phyloP scores from a whole-genome alignment of 1,140 invertebrate genomes.

The Habropoda laboriosa region DNA sequence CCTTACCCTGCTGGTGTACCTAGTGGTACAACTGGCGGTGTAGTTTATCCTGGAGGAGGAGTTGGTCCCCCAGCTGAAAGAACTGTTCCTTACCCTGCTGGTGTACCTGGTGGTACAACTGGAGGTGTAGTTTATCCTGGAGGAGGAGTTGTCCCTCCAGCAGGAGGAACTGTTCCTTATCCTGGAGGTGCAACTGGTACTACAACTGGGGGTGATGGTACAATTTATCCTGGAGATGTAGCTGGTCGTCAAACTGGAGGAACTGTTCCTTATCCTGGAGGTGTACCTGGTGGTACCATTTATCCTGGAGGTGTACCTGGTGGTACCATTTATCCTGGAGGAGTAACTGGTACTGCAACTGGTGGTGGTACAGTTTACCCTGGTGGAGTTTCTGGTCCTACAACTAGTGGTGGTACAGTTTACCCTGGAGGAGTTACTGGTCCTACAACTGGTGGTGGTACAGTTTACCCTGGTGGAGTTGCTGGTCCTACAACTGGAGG shows the following conservation, averaged over 20 bases:
- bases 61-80: slow-evolving; percentile 45
- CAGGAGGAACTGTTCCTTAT: slow-evolving; percentile 30
- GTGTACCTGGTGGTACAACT: slow-evolving; percentile 50
- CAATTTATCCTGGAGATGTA: slow-evolving; percentile 42
- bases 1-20: slow-evolving; percentile 42
- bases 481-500: no score
- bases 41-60: slow-evolving; percentile 24
- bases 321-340: neutral
- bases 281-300: neutral
- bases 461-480: slow-evolving; percentile 25
- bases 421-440: slow-evolving; percentile 45
- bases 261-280: slow-evolving; percentile 33
- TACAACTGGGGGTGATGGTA: slow-evolving; percentile 22
- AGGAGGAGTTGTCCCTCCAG: neutral
- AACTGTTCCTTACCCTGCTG: slow-evolving; percentile 35
- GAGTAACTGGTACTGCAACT: slow-evolving; percentile 33
- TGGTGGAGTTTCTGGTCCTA: slow-evolving; percentile 12
- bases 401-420: neutral
- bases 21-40: slow-evolving; percentile 49
- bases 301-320: neutral
- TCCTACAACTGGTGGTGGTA: slow-evolving; percentile 36
- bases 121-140: slow-evolving; percentile 43
- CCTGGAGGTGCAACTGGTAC: neutral
- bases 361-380: slow-evolving; percentile 27
- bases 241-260: slow-evolving; percentile 25